Evolutionary conservation across 2,113 vertebrate genomes (phyloP).

Genomic region (Platycercus adscitus): DNA sequence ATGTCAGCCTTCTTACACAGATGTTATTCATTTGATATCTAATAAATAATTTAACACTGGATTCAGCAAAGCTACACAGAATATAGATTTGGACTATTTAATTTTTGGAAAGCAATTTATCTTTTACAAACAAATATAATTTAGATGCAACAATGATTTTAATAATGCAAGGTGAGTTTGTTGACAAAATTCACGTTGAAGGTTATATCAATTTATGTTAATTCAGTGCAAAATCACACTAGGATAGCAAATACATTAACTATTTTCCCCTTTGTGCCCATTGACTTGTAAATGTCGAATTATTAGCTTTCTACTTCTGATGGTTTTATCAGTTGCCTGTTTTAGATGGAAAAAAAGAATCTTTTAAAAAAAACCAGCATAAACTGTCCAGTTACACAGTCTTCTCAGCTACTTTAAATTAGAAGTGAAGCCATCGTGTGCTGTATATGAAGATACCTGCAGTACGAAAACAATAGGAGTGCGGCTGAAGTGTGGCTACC

Average conservation of each 20-base stretch:
- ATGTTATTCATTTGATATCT: slow-evolving; percentile 50
- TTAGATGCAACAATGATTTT: background rate
- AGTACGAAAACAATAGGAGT: slow-evolving; percentile 2
- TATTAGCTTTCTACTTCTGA: background rate
- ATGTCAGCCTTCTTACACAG: slow-evolving; percentile 44
- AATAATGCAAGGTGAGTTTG: background rate
- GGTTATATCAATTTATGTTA: background rate
- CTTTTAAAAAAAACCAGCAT: background rate
- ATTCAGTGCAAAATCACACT: slow-evolving; percentile 18
- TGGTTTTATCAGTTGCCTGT: background rate
- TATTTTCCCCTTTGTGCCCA: background rate
- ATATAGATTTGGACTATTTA: background rate
- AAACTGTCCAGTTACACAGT: background rate
- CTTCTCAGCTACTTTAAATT: background rate
- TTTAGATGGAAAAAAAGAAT: background rate
- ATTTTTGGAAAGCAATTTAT: background rate
- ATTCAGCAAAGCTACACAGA: background rate
- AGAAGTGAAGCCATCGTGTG: background rate
- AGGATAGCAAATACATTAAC: background rate
- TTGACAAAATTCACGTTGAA: background rate
- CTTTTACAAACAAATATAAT: background rate
- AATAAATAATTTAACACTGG: slow-evolving; percentile 61
- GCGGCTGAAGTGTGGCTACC: slow-evolving; percentile 17
- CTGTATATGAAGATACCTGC: background rate
- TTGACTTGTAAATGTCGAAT: background rate